Evolutionary conservation across 1,140 invertebrate species (phyloP).

Genomic region (Yoshiicerus persimilis): DNA sequence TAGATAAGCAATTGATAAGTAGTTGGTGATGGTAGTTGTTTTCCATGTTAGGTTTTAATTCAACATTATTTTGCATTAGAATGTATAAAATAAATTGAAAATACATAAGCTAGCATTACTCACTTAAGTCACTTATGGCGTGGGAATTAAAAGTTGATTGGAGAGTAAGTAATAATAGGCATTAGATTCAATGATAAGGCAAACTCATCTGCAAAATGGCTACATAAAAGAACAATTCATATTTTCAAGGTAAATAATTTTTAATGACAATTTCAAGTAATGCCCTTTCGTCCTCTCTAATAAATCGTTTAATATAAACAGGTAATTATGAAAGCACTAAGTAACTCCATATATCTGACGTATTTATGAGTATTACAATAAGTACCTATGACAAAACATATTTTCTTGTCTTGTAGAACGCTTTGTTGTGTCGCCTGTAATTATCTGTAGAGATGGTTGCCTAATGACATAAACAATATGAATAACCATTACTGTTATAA

Average conservation of each 20-base stretch:
- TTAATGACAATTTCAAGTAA: not conserved
- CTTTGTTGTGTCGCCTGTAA: not conserved
- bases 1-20: not conserved
- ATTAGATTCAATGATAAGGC: not conserved
- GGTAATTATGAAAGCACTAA: not conserved
- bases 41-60: not conserved
- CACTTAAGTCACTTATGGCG: not conserved
- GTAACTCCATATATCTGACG: not conserved
- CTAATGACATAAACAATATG: not conserved
- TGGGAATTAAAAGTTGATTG: constrained; percentile 20
- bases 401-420: not conserved
- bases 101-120: not conserved
- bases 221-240: not conserved
- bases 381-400: not conserved
- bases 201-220: not conserved
- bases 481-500: not conserved
- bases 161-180: not conserved
- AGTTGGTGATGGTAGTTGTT: not conserved
- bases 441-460: not conserved
- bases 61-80: not conserved
- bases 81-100: not conserved
- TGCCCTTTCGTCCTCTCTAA: not conserved
- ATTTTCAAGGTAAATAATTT: not conserved
- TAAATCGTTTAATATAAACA: not conserved
- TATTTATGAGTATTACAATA: not conserved